Evolutionary conservation across 2,113 vertebrate genomes (phyloP).

Genomic region (Cyphomyrus discorhynchus): DNA sequence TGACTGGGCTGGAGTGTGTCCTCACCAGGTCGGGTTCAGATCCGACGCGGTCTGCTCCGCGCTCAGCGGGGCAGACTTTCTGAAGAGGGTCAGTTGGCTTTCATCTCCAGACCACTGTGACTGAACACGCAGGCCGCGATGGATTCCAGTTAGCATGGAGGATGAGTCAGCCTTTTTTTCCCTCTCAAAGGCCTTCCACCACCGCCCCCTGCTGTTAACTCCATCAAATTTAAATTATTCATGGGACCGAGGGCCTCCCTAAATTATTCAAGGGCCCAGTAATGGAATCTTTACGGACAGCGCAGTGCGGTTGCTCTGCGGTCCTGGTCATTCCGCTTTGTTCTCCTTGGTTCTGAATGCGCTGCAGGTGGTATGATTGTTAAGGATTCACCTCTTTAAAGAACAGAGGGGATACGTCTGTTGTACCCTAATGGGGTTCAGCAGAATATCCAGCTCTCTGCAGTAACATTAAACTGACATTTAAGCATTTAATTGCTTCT

Average conservation of each 20-base stretch:
- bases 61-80: not conserved
- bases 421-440: not conserved
- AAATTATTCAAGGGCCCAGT: not conserved
- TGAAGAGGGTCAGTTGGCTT: not conserved
- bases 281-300: not conserved
- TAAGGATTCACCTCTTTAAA: not conserved
- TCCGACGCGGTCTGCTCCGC: not conserved
- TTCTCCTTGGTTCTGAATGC: not conserved
- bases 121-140: not conserved
- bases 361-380: not conserved
- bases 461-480: not conserved
- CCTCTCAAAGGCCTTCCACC: not conserved
- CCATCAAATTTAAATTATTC: not conserved
- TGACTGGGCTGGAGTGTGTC: not conserved
- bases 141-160: not conserved
- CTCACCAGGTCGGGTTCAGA: not conserved
- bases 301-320: not conserved
- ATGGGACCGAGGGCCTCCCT: not conserved
- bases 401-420: not conserved
- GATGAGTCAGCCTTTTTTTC: conserved; percentile 9
- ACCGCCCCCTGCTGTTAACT: not conserved
- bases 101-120: not conserved
- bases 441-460: not conserved
- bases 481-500: not conserved
- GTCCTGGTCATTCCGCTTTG: not conserved